Evolutionary conservation across 2,113 vertebrate genomes (phyloP).

Genomic region (Pseudopodoces humilis): DNA sequence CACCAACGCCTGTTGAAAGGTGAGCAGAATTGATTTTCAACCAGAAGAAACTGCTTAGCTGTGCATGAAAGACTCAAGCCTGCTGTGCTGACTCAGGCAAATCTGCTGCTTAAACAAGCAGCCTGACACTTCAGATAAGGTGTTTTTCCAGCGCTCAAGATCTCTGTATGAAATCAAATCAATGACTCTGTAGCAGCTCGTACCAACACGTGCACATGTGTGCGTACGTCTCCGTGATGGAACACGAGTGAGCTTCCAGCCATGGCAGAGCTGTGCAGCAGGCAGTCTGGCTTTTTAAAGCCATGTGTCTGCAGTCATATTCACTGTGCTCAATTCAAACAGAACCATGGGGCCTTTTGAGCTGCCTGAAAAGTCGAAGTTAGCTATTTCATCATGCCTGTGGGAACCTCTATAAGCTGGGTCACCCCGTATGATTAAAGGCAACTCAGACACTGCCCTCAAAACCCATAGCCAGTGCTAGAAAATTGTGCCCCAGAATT

Average conservation of each 20-base stretch:
- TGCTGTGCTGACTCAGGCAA: neutral
- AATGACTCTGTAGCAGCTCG: neutral
- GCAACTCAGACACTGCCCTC: neutral
- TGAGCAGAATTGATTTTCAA: slow-evolving; percentile 1
- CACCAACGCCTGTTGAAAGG: neutral
- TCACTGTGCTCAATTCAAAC: neutral
- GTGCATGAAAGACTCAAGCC: neutral
- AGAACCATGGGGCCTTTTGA: neutral
- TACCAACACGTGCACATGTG: accelerated
- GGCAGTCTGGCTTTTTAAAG: neutral
- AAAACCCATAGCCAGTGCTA: accelerated
- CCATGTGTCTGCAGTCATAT: neutral
- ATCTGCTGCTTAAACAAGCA: neutral
- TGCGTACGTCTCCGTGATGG: accelerated
- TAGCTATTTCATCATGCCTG: accelerated
- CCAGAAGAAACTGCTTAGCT: slow-evolving; percentile 8
- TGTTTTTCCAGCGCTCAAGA: neutral
- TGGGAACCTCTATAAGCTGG: neutral
- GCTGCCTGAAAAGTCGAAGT: neutral
- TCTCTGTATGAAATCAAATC: neutral
- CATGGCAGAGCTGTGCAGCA: accelerated
- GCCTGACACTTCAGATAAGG: neutral
- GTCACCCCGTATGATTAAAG: accelerated
- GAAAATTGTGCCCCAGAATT: neutral
- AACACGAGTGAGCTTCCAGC: neutral